These are phyloP conservation scores for Andrena bicolor DNA, from an alignment of 2,888 invertebrate species.

Conservation along the genomic window DNA sequence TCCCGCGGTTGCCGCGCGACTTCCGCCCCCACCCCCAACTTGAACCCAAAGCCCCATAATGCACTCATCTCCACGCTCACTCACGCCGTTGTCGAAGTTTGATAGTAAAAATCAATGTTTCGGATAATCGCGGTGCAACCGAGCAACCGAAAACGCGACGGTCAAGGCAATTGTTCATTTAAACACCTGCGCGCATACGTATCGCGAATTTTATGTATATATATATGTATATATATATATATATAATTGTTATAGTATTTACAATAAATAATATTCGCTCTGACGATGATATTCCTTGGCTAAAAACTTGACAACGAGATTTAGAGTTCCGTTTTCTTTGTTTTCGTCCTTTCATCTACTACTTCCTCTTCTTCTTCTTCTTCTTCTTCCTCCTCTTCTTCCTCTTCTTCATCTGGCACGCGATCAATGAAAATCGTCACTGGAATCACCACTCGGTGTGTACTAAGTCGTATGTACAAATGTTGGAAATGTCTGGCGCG, in stretches of 20 bases:
- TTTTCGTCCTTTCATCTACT: neutral
- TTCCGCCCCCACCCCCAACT: neutral
- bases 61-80: too few species aligned
- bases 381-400: neutral
- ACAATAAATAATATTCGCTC: slow-evolving; percentile 67
- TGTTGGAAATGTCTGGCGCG: slow-evolving; percentile 57
- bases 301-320: slow-evolving; percentile 65
- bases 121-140: slow-evolving; percentile 28
- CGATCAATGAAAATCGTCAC: slow-evolving; percentile 46
- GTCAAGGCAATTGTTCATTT: slow-evolving; percentile 63
- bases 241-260: slow-evolving; percentile 68
- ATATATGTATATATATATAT: slow-evolving; percentile 34
- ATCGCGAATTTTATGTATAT: slow-evolving; percentile 61
- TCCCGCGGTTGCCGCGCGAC: slow-evolving; percentile 29
- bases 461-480: slow-evolving; percentile 78
- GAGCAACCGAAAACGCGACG: slow-evolving; percentile 45
- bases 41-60: too few species aligned
- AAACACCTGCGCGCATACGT: slow-evolving; percentile 64
- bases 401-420: slow-evolving; percentile 5
- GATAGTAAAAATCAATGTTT: slow-evolving; percentile 48
- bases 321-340: slow-evolving; percentile 25
- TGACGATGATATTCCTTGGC: slow-evolving; percentile 67
- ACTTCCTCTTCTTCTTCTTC: neutral
- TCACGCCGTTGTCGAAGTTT: slow-evolving; percentile 7
- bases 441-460: slow-evolving; percentile 55